Evolutionary conservation across 92 coral and sea anemone species (phyloP).

Genomic region (Actinostola sp.): DNA sequence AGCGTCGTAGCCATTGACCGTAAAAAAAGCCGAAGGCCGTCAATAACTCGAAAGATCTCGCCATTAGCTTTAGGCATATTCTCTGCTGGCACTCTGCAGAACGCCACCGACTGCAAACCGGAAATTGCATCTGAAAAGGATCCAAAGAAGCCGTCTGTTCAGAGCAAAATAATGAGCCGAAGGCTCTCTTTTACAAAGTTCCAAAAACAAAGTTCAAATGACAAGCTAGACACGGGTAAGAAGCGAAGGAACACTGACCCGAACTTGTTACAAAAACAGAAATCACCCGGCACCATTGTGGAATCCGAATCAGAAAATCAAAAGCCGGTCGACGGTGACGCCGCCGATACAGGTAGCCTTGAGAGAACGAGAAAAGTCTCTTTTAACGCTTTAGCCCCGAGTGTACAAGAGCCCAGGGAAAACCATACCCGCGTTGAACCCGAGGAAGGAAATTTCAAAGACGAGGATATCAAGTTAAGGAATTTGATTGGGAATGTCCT

Average conservation of each 20-base stretch:
- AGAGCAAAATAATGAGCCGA: constrained; percentile 32
- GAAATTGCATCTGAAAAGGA: constrained; percentile 41
- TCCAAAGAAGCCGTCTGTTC: constrained; percentile 18
- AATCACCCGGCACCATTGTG: constrained; percentile 7
- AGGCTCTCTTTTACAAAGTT: constrained; percentile 76
- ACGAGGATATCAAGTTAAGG: constrained; percentile 75
- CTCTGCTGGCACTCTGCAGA: constrained; percentile 42
- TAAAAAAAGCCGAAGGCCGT: constrained; percentile 67
- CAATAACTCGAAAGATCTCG: constrained; percentile 60
- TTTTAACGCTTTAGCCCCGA: constrained; percentile 40
- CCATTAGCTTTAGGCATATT: constrained; percentile 65
- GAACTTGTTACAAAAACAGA: constrained; percentile 30
- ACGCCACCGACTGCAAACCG: constrained; percentile 25
- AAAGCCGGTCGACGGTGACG: constrained; percentile 25
- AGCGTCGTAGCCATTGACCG: constrained; percentile 16
- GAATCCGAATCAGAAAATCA: neutral
- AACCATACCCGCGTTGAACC: constrained; percentile 36
- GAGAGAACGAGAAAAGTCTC: constrained; percentile 31
- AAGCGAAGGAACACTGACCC: constrained; percentile 87
- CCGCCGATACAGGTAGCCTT: neutral
- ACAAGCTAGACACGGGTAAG: constrained; percentile 47
- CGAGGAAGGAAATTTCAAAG: constrained; percentile 68
- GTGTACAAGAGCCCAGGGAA: constrained; percentile 10
- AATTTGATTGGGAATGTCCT: constrained; percentile 70
- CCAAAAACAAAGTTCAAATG: constrained; percentile 38